Base-by-base conservation (phyloP, 2,797 vertebrate species). In the Coranthus polyacanthus region DNA sequence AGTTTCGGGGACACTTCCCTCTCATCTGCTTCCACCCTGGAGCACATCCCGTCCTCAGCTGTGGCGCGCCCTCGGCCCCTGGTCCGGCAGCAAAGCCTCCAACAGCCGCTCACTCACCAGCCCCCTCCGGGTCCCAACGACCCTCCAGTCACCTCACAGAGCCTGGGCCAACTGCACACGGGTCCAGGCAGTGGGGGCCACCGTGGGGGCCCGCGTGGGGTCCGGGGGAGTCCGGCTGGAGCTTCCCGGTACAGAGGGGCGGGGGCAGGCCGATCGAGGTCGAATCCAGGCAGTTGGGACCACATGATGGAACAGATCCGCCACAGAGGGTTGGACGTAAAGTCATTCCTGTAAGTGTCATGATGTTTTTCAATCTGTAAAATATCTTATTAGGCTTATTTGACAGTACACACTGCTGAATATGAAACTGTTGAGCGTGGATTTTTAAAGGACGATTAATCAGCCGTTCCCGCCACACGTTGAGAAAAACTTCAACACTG, bases 281-380 rank as follows among this genome's bases (percentile, higher is more conserved):
- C 96, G 84, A 98, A 97, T 85, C 96, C 98, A 2, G 97, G 97
- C 87, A 98, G 97, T 94, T 98, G 96, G 97, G 98, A 99, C 92
- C 96, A 99, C 88, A 93, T 98, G 95, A 95, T 99, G 95, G 97
- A 97, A 87, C 97, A 99, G 92, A 98, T 99, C 89, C 97, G 97
- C 82, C 94, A 95, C 93, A 95, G 96, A 89, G 98, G 98, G 78
- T 94, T 99, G 95, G 98, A 99, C 53, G 96, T 99, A 95, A 99
- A 97, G 91, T 99, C 98, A 41, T 99, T 99, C 88, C 90, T 99
- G 98, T 99, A 93, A 99, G 98, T 98, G 55, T 51, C 20, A 22
- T 45, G 15, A 74, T 6, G 38, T 65, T 70, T 59, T 72, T 66
- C n/a, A 2, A 20, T 71, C 22, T 51, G 39, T 32, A 2, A 17